A percentile compares a stretch with the other conserved stretches of the same genome.
These are phyloP conservation scores for Eulemur rufifrons DNA, from an alignment of 2,113 vertebrate species.

Conservation along the genomic window DNA sequence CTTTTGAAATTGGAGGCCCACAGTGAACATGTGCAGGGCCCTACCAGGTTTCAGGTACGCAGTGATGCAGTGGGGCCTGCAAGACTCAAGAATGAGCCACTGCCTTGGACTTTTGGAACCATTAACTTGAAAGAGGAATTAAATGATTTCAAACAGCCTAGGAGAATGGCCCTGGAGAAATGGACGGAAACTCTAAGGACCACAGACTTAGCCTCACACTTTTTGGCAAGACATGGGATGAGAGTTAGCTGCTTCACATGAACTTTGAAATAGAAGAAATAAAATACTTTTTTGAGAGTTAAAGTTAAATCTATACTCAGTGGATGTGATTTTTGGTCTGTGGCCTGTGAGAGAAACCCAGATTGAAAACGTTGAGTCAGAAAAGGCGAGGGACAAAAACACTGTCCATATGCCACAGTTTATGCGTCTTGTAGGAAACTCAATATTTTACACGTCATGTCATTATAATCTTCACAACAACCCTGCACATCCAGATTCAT, in stretches of 20 bases:
- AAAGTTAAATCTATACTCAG: not conserved
- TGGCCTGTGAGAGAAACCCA: not conserved
- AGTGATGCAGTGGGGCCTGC: accelerated
- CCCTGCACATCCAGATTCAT: not conserved
- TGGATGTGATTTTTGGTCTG: not conserved
- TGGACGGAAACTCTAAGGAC: not conserved
- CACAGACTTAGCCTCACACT: not conserved
- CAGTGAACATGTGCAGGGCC: accelerated
- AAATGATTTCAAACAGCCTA: not conserved
- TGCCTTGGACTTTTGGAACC: not conserved
- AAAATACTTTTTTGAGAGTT: not conserved
- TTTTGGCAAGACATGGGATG: not conserved
- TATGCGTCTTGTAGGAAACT: not conserved
- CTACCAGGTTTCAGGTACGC: not conserved
- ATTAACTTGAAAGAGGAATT: not conserved
- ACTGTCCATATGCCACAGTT: accelerated
- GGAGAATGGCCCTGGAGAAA: not conserved
- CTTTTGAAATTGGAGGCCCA: not conserved
- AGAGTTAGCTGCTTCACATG: not conserved
- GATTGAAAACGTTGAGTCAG: not conserved
- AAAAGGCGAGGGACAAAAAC: not conserved
- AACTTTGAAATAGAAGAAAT: not conserved
- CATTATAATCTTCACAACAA: not conserved
- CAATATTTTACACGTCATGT: accelerated
- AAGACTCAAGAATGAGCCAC: not conserved